Conservation (phyloP, 2,113 vertebrate genomes). For the Eurypyga helias region DNA sequence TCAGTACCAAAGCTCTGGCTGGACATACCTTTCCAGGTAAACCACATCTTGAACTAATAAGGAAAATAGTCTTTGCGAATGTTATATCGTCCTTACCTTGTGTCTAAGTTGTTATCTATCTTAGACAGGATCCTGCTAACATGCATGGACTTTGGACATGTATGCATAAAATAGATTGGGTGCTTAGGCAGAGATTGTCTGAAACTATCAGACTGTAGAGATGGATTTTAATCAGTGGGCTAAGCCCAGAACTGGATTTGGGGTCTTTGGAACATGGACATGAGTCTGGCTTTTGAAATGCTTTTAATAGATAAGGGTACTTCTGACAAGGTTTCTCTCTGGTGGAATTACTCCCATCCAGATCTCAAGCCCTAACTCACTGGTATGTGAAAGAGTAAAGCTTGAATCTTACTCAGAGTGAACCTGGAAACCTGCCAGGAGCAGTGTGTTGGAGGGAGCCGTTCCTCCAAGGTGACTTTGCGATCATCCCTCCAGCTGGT, state of each 20-base stretch:
- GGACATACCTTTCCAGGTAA: neutral
- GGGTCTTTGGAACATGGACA: neutral
- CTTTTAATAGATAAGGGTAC: neutral
- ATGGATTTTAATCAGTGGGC: neutral
- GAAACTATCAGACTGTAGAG: neutral
- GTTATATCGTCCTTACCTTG: neutral
- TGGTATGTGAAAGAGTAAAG: neutral
- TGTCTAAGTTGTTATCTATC: neutral
- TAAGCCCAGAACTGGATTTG: neutral
- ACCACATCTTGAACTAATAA: neutral
- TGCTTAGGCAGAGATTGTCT: neutral
- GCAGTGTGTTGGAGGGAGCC: neutral
- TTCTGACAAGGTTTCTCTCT: neutral
- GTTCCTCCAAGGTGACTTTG: neutral
- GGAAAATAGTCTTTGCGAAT: neutral
- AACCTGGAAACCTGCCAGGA: neutral
- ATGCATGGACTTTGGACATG: neutral
- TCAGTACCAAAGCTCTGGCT: neutral
- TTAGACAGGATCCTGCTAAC: neutral
- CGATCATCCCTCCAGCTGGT: neutral
- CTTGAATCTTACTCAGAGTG: neutral
- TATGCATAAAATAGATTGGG: neutral
- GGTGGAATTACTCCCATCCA: neutral
- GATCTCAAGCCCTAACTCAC: neutral
- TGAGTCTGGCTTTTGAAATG: neutral